Percentiles rank a stretch among this genome's conserved stretches.
phyloP scores from a whole-genome alignment of 2,797 vertebrate species.

The Galago senegalensis region DNA sequence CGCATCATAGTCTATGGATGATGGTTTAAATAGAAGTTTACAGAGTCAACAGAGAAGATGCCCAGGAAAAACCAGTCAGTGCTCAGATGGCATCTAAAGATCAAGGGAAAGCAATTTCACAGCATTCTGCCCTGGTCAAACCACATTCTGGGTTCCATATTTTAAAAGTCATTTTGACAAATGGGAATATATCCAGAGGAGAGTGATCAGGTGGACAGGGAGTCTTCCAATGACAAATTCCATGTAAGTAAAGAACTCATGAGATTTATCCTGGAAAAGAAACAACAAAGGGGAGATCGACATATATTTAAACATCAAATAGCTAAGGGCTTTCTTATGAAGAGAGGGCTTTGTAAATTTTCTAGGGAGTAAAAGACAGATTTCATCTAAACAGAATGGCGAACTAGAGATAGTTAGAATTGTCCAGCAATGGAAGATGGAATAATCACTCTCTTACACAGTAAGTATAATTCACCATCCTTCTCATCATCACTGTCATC shows the following conservation, averaged over 20 bases:
- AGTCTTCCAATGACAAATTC: constrained; percentile 53
- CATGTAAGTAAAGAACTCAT: constrained; percentile 15
- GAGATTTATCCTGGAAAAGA: neutral
- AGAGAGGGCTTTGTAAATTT: neutral
- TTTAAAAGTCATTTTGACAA: constrained; percentile 58
- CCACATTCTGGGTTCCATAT: neutral
- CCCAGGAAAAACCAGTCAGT: neutral
- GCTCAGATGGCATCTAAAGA: neutral
- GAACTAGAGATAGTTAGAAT: no score
- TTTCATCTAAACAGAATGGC: constrained; percentile 1
- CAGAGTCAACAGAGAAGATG: neutral
- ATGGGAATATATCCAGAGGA: constrained; percentile 40
- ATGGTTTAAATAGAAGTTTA: neutral
- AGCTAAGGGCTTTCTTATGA: neutral
- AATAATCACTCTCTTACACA: neutral
- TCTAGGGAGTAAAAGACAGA: neutral
- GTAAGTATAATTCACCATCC: neutral
- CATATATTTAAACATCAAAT: constrained; percentile 4
- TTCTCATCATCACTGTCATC: accelerated
- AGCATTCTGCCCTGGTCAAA: constrained; percentile 13
- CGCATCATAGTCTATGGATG: neutral
- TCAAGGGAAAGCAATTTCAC: neutral
- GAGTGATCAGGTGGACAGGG: neutral
- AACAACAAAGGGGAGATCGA: neutral
- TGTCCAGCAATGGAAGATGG: neutral